Percentiles rank a stretch among this genome's conserved stretches.
Evolutionary conservation across 1,140 invertebrate genomes (phyloP).

Genomic region (Formica selysi): DNA sequence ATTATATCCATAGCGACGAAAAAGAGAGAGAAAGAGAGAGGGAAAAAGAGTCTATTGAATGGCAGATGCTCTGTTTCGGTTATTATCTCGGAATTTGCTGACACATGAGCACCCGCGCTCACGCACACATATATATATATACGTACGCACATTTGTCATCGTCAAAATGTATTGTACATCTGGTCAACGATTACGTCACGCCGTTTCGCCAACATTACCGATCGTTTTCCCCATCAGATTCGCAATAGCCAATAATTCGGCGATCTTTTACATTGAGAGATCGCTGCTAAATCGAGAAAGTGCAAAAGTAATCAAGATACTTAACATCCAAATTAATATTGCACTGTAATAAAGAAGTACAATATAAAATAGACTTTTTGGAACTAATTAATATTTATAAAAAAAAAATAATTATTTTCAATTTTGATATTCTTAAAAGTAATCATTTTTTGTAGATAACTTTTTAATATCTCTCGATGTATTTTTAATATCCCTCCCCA

Average conservation of each 20-base stretch:
- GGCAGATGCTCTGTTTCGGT: constrained; percentile 58
- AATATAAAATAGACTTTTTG: neutral
- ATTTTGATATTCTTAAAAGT: neutral
- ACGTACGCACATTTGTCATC: neutral
- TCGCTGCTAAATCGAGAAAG: neutral
- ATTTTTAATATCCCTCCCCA: neutral
- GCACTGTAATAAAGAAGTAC: neutral
- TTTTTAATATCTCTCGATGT: neutral
- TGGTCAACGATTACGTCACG: neutral
- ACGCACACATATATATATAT: neutral
- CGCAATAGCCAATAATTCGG: neutral
- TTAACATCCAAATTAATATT: constrained; percentile 1
- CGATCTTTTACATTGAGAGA: neutral
- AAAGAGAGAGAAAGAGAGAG: constrained; percentile 19
- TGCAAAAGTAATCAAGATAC: neutral
- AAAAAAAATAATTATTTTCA: constrained; percentile 1
- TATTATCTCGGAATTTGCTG: constrained; percentile 71
- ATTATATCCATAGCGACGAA: constrained; percentile 55
- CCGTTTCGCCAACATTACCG: constrained; percentile 30
- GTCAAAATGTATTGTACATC: constrained; percentile 30
- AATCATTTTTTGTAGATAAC: neutral
- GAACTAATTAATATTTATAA: neutral
- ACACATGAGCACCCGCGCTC: constrained; percentile 30
- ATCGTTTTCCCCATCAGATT: constrained; percentile 21
- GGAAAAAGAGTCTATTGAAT: constrained; percentile 39